Base-by-base conservation (phyloP, 2,888 invertebrate species). In the Scrobipalpa costella region DNA sequence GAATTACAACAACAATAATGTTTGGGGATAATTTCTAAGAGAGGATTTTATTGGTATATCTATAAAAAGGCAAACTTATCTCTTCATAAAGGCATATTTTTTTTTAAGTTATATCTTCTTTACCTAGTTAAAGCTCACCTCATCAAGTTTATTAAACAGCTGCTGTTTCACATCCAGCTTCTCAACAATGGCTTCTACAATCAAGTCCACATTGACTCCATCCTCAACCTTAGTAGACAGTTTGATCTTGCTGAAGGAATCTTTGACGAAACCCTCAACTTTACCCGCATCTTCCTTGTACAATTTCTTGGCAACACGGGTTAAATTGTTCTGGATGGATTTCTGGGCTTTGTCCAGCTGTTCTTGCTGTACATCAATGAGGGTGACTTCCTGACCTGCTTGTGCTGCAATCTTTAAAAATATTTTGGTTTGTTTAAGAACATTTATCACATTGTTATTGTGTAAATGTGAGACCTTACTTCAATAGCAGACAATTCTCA, bases 111-210 rank as follows among this genome's bases (percentile, higher is more conserved):
- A 27, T 27, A 27, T 27, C 27, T 27, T 27, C 2, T 5, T 27
- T 27, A n/a, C n/a, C 27, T 27, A 27, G 5, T 2, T 27, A 13
- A 21, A 58, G 13, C 88, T 77, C 78, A 94, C 94, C 71, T 86
- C 85, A 86, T 98, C 97, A 60, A 97, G 92, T 67, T 92, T 92
- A 65, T 93, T 92, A 77, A 98, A 97, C 6, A 98, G 85, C 72
- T 96, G 94, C 76, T 95, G 95, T 80, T 96, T 97, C 0, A 94
- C 85, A 61, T 94, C 94, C 66, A 98, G 86, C 77, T 96, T 97
- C 84, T 98, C 98, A 11, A 97, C 94, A 77, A 98, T 96, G 0
- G 98, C 98, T 85, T 98, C 98, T 13, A 98, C 93, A 2, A 98
- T 95, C 65, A 98, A 84, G 83, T 97, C 96, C 0, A 95, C 91